phyloP scores from a whole-genome alignment of 2,888 invertebrate species.

The Netelia fuscicornis region DNA sequence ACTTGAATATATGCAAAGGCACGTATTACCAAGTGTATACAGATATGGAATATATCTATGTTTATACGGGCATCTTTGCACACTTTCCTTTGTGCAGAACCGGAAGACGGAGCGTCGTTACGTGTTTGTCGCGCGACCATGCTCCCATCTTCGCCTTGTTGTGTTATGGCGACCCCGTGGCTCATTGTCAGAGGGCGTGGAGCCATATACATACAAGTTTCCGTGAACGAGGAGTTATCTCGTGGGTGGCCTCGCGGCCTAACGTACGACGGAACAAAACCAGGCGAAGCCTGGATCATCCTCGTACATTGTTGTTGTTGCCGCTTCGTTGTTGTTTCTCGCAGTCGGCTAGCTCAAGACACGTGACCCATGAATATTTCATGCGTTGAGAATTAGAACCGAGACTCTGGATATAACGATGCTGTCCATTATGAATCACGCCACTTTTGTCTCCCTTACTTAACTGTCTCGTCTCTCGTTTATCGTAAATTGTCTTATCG shows the following conservation, averaged over 20 bases:
- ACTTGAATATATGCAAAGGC: neutral
- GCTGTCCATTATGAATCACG: conserved; percentile 44
- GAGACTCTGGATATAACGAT: conserved; percentile 48
- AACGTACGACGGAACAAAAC: conserved; percentile 23
- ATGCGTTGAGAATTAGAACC: conserved; percentile 62
- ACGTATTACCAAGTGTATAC: neutral
- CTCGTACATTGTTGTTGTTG: conserved; percentile 36
- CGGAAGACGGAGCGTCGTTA: conserved; percentile 60
- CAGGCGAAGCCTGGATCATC: conserved; percentile 19
- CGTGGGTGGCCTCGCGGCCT: conserved; percentile 60
- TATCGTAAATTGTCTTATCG: conserved; percentile 12
- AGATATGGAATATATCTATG: conserved; percentile 20
- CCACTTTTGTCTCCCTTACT: neutral
- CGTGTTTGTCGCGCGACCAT: conserved; percentile 51
- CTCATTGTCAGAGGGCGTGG: neutral
- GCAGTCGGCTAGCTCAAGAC: conserved; percentile 26
- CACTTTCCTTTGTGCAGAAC: conserved; percentile 24
- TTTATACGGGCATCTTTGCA: conserved; percentile 4
- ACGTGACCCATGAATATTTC: conserved; percentile 62
- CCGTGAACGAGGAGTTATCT: conserved; percentile 49
- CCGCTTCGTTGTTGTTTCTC: conserved; percentile 23
- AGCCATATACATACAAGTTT: conserved; percentile 37
- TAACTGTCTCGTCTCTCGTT: neutral
- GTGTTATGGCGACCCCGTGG: conserved; percentile 6
- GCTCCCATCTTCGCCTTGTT: conserved; percentile 37